phyloP scores from a whole-genome alignment of 2,888 invertebrate species.

The Torymus texanus region DNA sequence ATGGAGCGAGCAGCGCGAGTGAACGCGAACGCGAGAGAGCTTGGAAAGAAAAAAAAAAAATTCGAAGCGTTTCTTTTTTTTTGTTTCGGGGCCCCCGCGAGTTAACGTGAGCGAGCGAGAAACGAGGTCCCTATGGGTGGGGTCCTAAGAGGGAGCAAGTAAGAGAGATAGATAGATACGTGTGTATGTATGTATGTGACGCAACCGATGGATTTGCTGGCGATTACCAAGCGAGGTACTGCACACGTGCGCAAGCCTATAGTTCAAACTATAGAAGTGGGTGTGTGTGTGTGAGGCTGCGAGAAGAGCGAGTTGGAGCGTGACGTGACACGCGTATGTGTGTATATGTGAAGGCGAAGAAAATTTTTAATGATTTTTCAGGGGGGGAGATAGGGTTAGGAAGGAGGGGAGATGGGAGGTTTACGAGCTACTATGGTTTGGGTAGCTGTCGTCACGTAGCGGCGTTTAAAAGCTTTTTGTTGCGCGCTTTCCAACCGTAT shows the following conservation, averaged over 20 bases:
- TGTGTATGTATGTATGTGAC: constrained; percentile 27
- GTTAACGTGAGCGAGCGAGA: background rate
- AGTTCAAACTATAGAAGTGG: too few relatives aligned
- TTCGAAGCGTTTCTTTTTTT: constrained; percentile 27
- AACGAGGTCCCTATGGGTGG: constrained; percentile 44
- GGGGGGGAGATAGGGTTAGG: too few relatives aligned
- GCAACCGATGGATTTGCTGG: constrained; percentile 41
- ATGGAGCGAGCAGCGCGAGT: background rate
- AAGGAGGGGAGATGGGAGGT: too few relatives aligned
- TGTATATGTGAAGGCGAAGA: too few relatives aligned
- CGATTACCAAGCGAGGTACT: background rate
- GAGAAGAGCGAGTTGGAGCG: too few relatives aligned
- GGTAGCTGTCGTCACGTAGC: too few relatives aligned
- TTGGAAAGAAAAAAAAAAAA: constrained; percentile 6
- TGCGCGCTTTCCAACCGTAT: too few relatives aligned
- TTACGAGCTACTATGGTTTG: too few relatives aligned
- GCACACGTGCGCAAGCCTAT: constrained; percentile 17
- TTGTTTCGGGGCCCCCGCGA: background rate
- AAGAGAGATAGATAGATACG: constrained; percentile 5
- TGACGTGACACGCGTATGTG: too few relatives aligned
- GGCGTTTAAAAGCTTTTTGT: too few relatives aligned
- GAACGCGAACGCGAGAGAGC: background rate
- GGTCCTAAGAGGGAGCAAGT: constrained; percentile 9
- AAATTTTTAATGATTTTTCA: too few relatives aligned
- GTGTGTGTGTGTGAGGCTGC: too few relatives aligned